These are phyloP conservation scores for Ursus arctos DNA, from an alignment of 2,113 vertebrate genomes.

Conservation along the genomic window DNA sequence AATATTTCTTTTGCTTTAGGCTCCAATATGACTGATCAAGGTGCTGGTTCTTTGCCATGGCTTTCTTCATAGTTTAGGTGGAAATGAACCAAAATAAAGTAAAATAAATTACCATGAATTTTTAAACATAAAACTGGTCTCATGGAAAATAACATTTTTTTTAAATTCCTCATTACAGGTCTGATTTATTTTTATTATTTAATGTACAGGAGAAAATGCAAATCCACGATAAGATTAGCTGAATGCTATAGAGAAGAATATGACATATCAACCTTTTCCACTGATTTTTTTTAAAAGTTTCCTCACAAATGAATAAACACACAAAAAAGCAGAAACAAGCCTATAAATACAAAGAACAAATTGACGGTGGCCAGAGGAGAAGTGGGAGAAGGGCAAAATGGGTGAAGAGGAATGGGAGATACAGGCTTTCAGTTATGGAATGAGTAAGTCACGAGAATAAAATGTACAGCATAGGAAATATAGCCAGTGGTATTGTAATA, in stretches of 20 bases:
- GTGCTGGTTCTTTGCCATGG: background rate
- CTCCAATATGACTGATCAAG: background rate
- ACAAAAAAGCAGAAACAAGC: background rate
- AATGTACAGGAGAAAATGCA: background rate
- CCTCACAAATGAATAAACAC: background rate
- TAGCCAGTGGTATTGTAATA: background rate
- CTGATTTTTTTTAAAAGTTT: background rate
- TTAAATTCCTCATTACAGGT: background rate
- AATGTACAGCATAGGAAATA: background rate
- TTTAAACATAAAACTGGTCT: background rate
- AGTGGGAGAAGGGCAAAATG: background rate
- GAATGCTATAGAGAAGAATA: background rate
- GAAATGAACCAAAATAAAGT: background rate
- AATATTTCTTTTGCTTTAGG: background rate
- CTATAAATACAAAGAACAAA: background rate
- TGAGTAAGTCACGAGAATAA: background rate
- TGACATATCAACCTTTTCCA: background rate
- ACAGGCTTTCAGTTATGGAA: background rate
- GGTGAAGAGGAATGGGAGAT: background rate
- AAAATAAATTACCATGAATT: background rate
- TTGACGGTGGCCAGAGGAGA: background rate
- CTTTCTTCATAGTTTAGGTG: background rate
- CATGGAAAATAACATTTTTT: background rate
- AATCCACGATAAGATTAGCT: background rate
- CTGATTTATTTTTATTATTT: background rate